phyloP scores from a whole-genome alignment of 1,140 invertebrate genomes.

The Zaprionus camerounensis region DNA sequence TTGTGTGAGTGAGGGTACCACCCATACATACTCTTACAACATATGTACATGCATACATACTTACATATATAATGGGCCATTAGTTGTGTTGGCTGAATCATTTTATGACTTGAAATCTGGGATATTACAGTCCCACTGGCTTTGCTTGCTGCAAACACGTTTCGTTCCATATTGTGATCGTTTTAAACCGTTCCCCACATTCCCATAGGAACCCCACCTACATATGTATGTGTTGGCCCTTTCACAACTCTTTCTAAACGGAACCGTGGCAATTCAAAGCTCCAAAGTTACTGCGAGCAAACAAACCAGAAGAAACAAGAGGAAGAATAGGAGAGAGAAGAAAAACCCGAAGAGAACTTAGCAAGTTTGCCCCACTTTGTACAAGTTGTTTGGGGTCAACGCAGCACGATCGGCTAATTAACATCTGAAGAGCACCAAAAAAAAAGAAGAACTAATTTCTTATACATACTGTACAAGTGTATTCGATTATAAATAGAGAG shows the following conservation, averaged over 20 bases:
- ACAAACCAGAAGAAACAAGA: not conserved
- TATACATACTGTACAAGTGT: slow-evolving; percentile 5
- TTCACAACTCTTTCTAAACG: slow-evolving; percentile 34
- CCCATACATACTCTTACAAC: not conserved
- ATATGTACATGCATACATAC: not conserved
- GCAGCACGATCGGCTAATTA: slow-evolving; percentile 37
- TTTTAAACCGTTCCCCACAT: not conserved
- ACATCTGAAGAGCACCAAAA: slow-evolving; percentile 16
- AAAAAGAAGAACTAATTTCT: slow-evolving; percentile 20
- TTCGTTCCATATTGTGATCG: slow-evolving; percentile 14
- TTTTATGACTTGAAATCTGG: slow-evolving; percentile 33
- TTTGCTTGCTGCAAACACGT: slow-evolving; percentile 16
- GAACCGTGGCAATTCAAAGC: slow-evolving; percentile 7
- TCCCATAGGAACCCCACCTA: slow-evolving; percentile 1
- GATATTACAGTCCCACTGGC: slow-evolving; percentile 25
- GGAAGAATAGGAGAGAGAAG: not conserved
- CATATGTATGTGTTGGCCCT: slow-evolving; percentile 20
- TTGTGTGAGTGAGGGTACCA: not conserved
- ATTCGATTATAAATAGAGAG: slow-evolving; percentile 14
- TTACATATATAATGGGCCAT: not conserved
- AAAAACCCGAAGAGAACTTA: slow-evolving; percentile 2
- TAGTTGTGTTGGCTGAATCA: slow-evolving; percentile 22
- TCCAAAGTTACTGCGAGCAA: not conserved
- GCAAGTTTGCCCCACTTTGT: slow-evolving; percentile 23
- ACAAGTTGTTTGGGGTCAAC: slow-evolving; percentile 23